Conservation (phyloP, 2,113 vertebrate species). For the Ivindomyrus marchei region DNA sequence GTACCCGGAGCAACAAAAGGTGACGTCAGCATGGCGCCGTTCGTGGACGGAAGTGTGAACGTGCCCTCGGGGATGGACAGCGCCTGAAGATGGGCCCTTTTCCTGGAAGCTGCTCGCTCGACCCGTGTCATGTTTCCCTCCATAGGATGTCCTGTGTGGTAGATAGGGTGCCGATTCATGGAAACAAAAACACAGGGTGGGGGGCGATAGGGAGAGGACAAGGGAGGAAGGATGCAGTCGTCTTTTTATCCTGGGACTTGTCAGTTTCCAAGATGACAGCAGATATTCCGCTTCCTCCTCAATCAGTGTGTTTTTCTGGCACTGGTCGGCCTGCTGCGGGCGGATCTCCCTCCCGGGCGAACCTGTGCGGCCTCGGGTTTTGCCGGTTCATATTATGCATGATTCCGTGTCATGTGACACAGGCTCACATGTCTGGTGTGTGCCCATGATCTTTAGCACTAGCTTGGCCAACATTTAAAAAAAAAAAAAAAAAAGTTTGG, state of each 20-base stretch:
- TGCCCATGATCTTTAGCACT: not conserved
- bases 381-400: not conserved
- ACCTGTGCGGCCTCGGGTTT: not conserved
- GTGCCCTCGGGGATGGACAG: not conserved
- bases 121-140: not conserved
- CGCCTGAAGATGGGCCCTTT: not conserved
- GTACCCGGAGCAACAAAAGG: not conserved
- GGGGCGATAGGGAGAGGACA: not conserved
- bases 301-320: not conserved
- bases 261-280: slow-evolving; percentile 16
- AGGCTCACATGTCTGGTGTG: not conserved
- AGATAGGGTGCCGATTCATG: not conserved
- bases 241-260: not conserved
- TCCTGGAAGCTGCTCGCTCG: not conserved
- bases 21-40: not conserved
- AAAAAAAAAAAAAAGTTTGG: not conserved
- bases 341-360: not conserved
- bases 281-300: slow-evolving; percentile 25
- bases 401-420: not conserved
- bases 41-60: not conserved
- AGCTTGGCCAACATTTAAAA: not conserved
- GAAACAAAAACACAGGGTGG: not conserved
- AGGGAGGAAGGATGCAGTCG: slow-evolving; percentile 24
- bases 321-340: not conserved
- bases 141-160: slow-evolving; percentile 11